Evolutionary conservation across 1,140 invertebrate genomes (phyloP).

Genomic region (Drosophila ficusphila): DNA sequence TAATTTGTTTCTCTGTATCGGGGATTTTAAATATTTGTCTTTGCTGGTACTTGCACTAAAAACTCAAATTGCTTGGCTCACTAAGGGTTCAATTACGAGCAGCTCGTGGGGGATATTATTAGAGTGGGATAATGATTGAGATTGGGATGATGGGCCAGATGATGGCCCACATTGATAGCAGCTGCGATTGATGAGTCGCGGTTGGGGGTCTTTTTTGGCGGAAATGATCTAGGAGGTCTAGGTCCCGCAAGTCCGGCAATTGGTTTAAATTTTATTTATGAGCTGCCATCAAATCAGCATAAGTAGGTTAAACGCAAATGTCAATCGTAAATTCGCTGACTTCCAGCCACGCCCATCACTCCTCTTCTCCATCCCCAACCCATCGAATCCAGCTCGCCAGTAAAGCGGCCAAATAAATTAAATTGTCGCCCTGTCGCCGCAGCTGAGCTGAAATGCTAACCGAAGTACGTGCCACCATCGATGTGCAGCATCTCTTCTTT

Average conservation of each 20-base stretch:
- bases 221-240: conserved; percentile 33
- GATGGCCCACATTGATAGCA: conserved; percentile 79
- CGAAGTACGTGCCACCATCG: conserved; percentile 72
- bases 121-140: conserved; percentile 17
- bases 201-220: not conserved
- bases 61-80: conserved; percentile 73
- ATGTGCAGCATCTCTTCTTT: conserved; percentile 44
- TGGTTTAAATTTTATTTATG: conserved; percentile 83
- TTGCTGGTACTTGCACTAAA: conserved; percentile 57
- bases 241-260: conserved; percentile 62
- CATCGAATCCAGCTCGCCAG: not conserved
- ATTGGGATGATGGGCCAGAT: conserved; percentile 34
- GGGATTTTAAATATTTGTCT: conserved; percentile 71
- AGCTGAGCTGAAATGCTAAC: conserved; percentile 81
- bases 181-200: conserved; percentile 70
- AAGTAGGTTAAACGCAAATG: conserved; percentile 83
- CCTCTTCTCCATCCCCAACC: not conserved
- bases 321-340: conserved; percentile 82
- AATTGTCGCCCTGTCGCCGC: conserved; percentile 73
- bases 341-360: conserved; percentile 42
- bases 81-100: conserved; percentile 76
- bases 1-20: not conserved
- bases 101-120: conserved; percentile 32
- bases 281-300: conserved; percentile 82
- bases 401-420: conserved; percentile 76